Conservation (phyloP, 2,113 vertebrate genomes). For the Caranx ignobilis region DNA sequence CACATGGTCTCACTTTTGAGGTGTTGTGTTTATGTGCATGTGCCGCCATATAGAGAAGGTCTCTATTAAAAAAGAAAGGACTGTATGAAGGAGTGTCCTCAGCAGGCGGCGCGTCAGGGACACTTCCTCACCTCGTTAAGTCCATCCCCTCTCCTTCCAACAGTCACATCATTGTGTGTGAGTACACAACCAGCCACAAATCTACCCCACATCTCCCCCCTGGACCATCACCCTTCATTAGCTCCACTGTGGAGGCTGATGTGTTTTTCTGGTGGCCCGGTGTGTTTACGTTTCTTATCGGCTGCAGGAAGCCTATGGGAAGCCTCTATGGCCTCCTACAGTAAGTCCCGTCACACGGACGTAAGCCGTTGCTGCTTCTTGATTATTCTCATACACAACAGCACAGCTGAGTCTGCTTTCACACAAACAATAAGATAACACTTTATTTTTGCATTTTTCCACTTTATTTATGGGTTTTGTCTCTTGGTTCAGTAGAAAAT, state of each 20-base stretch:
- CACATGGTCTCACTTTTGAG: conserved; percentile 25
- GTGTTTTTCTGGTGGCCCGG: conserved; percentile 31
- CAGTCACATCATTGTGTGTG: conserved; percentile 72
- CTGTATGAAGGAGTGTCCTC: conserved; percentile 14
- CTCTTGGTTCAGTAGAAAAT: not conserved
- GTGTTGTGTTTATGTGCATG: conserved; percentile 13
- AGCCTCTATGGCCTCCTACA: conserved; percentile 65
- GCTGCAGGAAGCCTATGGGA: conserved; percentile 85
- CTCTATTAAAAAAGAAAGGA: not conserved
- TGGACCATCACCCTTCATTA: conserved; percentile 14
- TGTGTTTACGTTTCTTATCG: conserved; percentile 84
- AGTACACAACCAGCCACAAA: conserved; percentile 33
- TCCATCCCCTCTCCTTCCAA: conserved; percentile 54
- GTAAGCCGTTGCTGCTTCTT: conserved; percentile 66
- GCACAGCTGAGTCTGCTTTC: too few species aligned
- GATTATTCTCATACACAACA: too few species aligned
- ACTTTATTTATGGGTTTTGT: not conserved
- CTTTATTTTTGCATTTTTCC: not conserved
- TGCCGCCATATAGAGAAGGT: not conserved
- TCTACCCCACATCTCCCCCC: not conserved
- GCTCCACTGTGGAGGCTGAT: conserved; percentile 60
- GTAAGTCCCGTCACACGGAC: conserved; percentile 77
- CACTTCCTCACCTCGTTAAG: conserved; percentile 82
- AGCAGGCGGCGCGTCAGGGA: conserved; percentile 47
- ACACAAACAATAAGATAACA: not conserved